Conservation (phyloP, 2,113 vertebrate genomes). For the Thalassoma bifasciatum region DNA sequence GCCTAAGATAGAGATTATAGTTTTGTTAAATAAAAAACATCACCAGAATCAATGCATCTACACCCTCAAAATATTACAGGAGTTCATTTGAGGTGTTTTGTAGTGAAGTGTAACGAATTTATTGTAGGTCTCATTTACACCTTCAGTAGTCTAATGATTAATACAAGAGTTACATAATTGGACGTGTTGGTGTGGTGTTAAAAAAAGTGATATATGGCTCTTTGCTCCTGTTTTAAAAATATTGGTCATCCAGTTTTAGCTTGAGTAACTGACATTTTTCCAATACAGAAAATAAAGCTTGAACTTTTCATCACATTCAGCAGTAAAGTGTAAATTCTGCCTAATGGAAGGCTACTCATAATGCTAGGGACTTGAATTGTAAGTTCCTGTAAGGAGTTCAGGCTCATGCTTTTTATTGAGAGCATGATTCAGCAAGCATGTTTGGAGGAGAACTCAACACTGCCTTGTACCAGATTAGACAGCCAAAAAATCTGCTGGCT, state of each 20-base stretch:
- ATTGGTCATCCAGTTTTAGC: constrained; percentile 4
- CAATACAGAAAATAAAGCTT: constrained; percentile 18
- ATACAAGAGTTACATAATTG: constrained; percentile 29
- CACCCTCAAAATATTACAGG: not conserved
- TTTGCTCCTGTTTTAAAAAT: constrained; percentile 11
- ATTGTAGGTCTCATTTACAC: constrained; percentile 5
- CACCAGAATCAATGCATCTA: not conserved
- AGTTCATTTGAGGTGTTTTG: constrained; percentile 1
- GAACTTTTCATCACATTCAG: not conserved
- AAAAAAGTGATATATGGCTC: constrained; percentile 22
- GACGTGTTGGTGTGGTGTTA: not conserved
- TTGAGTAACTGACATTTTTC: constrained; percentile 7
- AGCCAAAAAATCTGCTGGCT: not conserved
- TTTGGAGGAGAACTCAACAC: not conserved
- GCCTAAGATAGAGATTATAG: constrained; percentile 34
- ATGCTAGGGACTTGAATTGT: not conserved
- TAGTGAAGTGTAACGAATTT: constrained; percentile 3
- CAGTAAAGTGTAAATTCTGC: not conserved
- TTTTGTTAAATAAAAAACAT: constrained; percentile 24
- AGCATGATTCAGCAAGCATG: not conserved
- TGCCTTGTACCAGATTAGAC: not conserved
- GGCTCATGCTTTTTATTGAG: not conserved
- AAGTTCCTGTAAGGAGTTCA: not conserved
- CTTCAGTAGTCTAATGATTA: constrained; percentile 35
- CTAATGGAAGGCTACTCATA: no score